Evolutionary conservation across 2,797 vertebrate genomes (phyloP), one percentile per base, ranked within the genome.

Genomic region (Mionectes olivaceus): DNA sequence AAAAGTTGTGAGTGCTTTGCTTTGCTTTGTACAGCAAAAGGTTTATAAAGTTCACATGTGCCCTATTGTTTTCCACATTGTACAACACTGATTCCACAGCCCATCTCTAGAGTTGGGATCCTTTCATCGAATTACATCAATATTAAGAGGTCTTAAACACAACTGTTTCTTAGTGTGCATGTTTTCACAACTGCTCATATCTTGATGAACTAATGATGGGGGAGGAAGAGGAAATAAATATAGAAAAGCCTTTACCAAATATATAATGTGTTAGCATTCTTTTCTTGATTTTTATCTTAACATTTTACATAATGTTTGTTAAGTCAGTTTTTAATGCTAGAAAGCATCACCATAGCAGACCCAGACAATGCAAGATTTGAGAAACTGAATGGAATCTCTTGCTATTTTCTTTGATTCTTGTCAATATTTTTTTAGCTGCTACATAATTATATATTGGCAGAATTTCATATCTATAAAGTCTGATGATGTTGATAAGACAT

Each of bases 161-260:
- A 3, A 10, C 23, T 32, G 10, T 27, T 75, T 52, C 33, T 32
- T 5, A 30, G 7, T 1, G 0, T 33, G 23, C 25, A 10, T n/a
- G 22, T 15, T 78, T 83, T 67, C 18, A 14, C 41, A 53, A 37
- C 32, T 46, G 21, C 15, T 71, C 24, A 18, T 32, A 28, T 27
- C 10, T 53, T 4, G 2, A 30, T 22, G 15, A 89, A 43, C 5
- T 47, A 35, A 47, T 35, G 3, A 50, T n/a, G 9, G 7, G 19
- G 68, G 87, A 64, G 19, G 11, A 23, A 52, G 7, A 69, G 16
- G 12, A 37, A 93, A 83, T 17, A 90, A 68, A 19, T 12, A n/a
- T 5, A 24, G 25, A n/a, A 49, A 82, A 37, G 1, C 2, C 2
- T 9, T 30, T 76, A 60, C 16, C 5, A 35, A 28, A 53, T n/a